Evolutionary conservation across 2,888 invertebrate genomes (phyloP), one percentile per base, ranked within the genome.

Genomic region (Netelia melanura): DNA sequence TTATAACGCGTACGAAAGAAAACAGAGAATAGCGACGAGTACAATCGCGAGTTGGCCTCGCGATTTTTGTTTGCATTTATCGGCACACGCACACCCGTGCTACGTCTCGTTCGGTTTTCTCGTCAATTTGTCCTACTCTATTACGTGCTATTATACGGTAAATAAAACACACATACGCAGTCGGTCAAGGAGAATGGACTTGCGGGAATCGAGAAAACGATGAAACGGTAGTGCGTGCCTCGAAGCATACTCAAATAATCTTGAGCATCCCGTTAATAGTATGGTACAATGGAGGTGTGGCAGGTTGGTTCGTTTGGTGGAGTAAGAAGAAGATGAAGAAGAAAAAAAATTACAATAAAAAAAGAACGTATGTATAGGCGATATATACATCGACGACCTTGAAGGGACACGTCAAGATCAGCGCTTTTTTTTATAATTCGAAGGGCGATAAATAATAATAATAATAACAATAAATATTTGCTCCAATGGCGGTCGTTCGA

Each of bases 21-120:
- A 30, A 75, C 43, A 43, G 77, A 64, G 38, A 14, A 61, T 86
- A 85, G 87, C 83, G 87, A 85, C 84, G 85, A 85, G 84, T 85
- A 85, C 84, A 88, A 86, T 89, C 87, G 86, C 89, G 91, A 90
- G 30, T 90, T 90, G 89, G 90, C 89, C 89, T 91, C 89, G 90
- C 85, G 86, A 85, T 90, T 91, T 89, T 17, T 17, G 17, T 85
- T 90, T 91, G 89, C 89, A 90, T 91, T 89, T 75, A 86, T 87
- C 86, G 86, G 89, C 86, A 87, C 78, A 61, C 25, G 8, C 21
- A 11, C 11, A 17, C 1, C 38, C 17, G 38, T 6, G 17, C 64
- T 65, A n/a, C 14, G 17, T 56, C 56, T 44, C 38, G 38, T 61
- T 48, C 52, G 44, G 38, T 54, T 56, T 76, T 38, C 25, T 54